Conservation (phyloP, 1,140 invertebrate species). For the Laupala kohalensis region DNA sequence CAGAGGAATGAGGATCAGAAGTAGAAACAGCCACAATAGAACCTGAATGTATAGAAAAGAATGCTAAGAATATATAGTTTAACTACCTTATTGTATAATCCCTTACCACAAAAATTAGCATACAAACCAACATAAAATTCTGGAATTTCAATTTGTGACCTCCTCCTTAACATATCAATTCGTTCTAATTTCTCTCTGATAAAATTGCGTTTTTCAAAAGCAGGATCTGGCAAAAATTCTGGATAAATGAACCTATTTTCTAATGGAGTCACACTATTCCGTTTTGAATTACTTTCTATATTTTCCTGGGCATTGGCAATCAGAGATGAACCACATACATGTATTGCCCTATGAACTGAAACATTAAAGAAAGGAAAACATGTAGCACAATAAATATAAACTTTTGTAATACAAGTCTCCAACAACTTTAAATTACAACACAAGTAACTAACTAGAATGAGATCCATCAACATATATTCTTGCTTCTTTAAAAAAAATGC, state of each 20-base stretch:
- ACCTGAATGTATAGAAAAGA: slow-evolving; percentile 37
- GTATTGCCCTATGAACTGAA: too few relatives aligned
- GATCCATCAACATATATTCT: too few relatives aligned
- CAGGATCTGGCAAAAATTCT: slow-evolving; percentile 87
- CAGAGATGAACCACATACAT: too few relatives aligned
- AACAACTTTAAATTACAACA: too few relatives aligned
- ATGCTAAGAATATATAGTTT: too few relatives aligned
- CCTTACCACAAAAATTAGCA: too few relatives aligned
- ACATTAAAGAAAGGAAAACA: too few relatives aligned
- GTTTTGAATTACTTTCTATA: neutral
- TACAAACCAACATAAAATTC: slow-evolving; percentile 91
- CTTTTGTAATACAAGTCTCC: too few relatives aligned
- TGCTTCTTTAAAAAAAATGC: too few relatives aligned
- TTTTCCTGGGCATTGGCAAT: neutral
- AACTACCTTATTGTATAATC: neutral
- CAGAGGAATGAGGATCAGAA: slow-evolving; percentile 73
- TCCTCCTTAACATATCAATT: slow-evolving; percentile 80
- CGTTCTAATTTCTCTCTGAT: slow-evolving; percentile 81
- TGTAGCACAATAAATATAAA: too few relatives aligned
- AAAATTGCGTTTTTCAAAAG: slow-evolving; percentile 58
- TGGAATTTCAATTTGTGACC: slow-evolving; percentile 74
- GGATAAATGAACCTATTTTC: slow-evolving; percentile 71
- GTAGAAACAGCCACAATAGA: slow-evolving; percentile 85
- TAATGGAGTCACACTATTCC: slow-evolving; percentile 18
- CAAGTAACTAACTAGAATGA: too few relatives aligned